Conservation (phyloP, 2,113 vertebrate species). For the Bubalus kerabau region DNA sequence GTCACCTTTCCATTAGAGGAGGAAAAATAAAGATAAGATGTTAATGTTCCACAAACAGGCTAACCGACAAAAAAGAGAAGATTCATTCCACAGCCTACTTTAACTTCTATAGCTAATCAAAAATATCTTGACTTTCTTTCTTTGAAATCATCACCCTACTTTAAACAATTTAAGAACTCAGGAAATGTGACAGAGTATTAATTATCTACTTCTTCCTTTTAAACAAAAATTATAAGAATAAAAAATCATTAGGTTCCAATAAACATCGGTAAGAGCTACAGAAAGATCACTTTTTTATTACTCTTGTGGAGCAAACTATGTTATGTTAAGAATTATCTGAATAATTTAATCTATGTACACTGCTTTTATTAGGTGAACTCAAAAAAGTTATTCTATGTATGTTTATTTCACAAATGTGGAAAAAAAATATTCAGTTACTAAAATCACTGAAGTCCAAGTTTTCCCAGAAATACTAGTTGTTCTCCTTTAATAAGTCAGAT, state of each 20-base stretch:
- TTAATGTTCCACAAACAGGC: slow-evolving; percentile 12
- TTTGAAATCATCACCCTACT: not conserved
- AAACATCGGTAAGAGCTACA: not conserved
- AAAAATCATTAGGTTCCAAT: not conserved
- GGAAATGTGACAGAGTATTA: slow-evolving; percentile 18
- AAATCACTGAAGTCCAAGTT: not conserved
- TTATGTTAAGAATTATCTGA: not conserved
- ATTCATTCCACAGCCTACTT: slow-evolving; percentile 27
- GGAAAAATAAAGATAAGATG: not conserved
- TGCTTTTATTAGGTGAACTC: not conserved
- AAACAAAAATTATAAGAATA: not conserved
- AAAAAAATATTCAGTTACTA: not conserved
- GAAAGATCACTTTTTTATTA: not conserved
- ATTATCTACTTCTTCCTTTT: not conserved
- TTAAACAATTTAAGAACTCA: not conserved
- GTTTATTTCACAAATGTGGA: not conserved
- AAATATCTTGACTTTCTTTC: not conserved
- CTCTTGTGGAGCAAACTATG: not conserved
- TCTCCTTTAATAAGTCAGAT: not conserved
- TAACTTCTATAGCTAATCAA: slow-evolving; percentile 68
- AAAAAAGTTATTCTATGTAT: not conserved
- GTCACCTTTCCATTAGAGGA: not conserved
- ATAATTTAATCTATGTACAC: not conserved
- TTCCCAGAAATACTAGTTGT: not conserved
- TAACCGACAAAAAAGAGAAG: not conserved